These are phyloP conservation scores for Trematocara macrostoma DNA, from an alignment of 2,113 vertebrate genomes.

Conservation along the genomic window DNA sequence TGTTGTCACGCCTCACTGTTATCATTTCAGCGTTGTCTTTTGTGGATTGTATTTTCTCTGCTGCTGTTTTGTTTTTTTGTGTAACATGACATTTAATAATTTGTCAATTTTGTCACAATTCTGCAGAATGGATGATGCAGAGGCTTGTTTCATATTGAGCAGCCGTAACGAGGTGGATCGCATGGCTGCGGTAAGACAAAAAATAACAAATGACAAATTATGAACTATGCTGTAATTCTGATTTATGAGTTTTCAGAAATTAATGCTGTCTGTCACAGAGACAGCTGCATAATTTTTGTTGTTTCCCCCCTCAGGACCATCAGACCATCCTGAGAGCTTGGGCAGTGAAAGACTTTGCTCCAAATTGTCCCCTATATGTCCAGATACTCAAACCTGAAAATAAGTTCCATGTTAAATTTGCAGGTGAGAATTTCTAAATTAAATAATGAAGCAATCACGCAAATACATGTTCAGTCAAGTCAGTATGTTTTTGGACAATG, in stretches of 20 bases:
- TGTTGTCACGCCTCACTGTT: not conserved
- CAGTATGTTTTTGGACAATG: not conserved
- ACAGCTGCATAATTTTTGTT: not conserved
- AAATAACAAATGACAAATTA: not conserved
- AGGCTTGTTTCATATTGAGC: slow-evolving; percentile 95
- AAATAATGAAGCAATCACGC: not conserved
- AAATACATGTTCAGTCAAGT: not conserved
- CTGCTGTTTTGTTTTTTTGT: not conserved
- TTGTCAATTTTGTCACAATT: not conserved
- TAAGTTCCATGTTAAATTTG: slow-evolving; percentile 98
- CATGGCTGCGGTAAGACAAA: slow-evolving; percentile 86
- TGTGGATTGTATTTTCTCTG: not conserved
- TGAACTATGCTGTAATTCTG: not conserved
- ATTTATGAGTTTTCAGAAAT: not conserved
- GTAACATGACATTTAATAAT: not conserved
- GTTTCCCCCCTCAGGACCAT: slow-evolving; percentile 80
- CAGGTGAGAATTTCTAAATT: slow-evolving; percentile 74
- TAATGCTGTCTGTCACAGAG: not conserved
- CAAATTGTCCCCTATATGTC: slow-evolving; percentile 93
- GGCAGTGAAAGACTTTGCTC: slow-evolving; percentile 98
- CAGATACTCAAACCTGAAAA: slow-evolving; percentile 97
- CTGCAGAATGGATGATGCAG: slow-evolving; percentile 91
- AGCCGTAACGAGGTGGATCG: slow-evolving; percentile 94
- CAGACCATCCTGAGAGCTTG: slow-evolving; percentile 96
- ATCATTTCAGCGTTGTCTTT: not conserved